phyloP scores from a whole-genome alignment of 2,113 vertebrate species.

The Chauna torquata region DNA sequence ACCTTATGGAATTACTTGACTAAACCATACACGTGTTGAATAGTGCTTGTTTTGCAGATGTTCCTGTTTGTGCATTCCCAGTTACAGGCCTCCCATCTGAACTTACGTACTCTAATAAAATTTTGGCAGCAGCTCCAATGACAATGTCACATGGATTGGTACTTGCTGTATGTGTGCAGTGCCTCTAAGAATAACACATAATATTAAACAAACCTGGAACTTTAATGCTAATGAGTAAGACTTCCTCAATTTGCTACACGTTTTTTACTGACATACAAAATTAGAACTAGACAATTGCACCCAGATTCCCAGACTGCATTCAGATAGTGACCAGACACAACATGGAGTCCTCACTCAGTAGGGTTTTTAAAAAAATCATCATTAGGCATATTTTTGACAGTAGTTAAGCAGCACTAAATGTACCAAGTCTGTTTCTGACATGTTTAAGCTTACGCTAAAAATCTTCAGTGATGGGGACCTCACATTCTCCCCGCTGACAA shows the following conservation, averaged over 20 bases:
- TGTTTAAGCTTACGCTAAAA: background rate
- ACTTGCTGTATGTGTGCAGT: background rate
- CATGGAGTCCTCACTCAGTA: background rate
- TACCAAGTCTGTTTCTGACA: background rate
- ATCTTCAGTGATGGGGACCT: background rate
- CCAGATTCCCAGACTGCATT: background rate
- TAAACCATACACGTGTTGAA: slow-evolving; percentile 17
- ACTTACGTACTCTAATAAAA: slow-evolving; percentile 8
- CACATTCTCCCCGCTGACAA: background rate
- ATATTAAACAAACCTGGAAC: background rate
- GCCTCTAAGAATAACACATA: slow-evolving; percentile 33
- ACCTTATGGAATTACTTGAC: slow-evolving; percentile 29
- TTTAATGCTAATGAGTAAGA: background rate
- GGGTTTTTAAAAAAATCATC: background rate
- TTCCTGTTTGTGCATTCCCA: slow-evolving; percentile 40
- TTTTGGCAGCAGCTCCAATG: slow-evolving; percentile 39
- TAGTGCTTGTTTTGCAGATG: slow-evolving; percentile 44
- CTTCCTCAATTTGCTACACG: background rate
- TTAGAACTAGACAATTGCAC: background rate
- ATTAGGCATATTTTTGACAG: background rate
- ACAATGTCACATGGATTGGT: background rate
- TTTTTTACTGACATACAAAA: background rate
- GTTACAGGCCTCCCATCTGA: slow-evolving; percentile 25
- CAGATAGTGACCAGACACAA: background rate
- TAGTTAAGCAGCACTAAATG: background rate